phyloP scores from a whole-genome alignment of 2,113 vertebrate species.

The Nerophis lumbriciformis region DNA sequence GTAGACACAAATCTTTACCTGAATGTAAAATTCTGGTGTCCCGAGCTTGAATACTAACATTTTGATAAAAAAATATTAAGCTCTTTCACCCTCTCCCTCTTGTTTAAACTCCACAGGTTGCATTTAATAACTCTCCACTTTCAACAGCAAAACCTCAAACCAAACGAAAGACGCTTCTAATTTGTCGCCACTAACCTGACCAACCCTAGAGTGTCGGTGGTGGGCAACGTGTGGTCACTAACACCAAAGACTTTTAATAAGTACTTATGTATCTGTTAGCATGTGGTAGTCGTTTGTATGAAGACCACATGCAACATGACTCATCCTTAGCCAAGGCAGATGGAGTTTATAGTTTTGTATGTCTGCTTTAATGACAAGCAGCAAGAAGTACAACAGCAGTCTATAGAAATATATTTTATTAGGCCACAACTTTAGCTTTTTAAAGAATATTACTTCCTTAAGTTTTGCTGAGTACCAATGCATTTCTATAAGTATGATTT shows the following conservation, averaged over 20 bases:
- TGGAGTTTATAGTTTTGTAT: neutral
- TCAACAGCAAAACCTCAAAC: slow-evolving; percentile 30
- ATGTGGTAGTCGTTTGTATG: slow-evolving; percentile 16
- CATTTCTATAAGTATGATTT: no score
- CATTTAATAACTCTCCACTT: slow-evolving; percentile 13
- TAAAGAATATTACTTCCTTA: no score
- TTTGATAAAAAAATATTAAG: neutral
- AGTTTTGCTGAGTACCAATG: no score
- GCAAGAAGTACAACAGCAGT: neutral
- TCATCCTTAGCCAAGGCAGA: slow-evolving; percentile 5
- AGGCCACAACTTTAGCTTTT: no score
- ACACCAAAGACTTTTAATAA: slow-evolving; percentile 41
- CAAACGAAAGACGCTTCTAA: slow-evolving; percentile 51
- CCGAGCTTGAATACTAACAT: no score
- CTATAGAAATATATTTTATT: neutral
- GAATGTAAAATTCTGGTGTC: no score
- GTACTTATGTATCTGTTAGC: slow-evolving; percentile 24
- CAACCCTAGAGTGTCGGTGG: slow-evolving; percentile 12
- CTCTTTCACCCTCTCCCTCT: neutral
- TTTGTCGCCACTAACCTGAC: slow-evolving; percentile 43
- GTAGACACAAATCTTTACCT: no score
- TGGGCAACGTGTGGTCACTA: slow-evolving; percentile 1
- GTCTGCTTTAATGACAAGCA: neutral
- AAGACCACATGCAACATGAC: slow-evolving; percentile 30
- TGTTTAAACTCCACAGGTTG: slow-evolving; percentile 31